Evolutionary conservation across 2,888 invertebrate genomes (phyloP).

Genomic region (Orthosia incerta): DNA sequence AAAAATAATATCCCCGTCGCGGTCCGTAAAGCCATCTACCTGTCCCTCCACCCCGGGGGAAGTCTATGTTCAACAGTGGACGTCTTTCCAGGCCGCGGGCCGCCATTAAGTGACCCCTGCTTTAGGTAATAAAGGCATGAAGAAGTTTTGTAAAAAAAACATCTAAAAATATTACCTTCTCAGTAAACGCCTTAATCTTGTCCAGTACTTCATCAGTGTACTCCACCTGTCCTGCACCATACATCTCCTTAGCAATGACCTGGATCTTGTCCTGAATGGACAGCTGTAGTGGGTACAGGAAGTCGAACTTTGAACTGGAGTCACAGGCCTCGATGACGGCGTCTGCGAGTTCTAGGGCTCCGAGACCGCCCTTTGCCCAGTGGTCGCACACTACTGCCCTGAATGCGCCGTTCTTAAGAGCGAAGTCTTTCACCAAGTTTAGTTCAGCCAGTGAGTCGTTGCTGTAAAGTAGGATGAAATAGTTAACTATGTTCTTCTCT

Average conservation of each 20-base stretch:
- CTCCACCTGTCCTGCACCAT: constrained; percentile 97
- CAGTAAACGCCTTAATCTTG: constrained; percentile 93
- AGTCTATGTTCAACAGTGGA: too few species aligned
- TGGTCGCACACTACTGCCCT: constrained; percentile 97
- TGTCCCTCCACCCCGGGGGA: too few species aligned
- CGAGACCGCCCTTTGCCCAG: constrained; percentile 97
- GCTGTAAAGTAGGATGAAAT: constrained; percentile 83
- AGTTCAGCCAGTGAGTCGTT: constrained; percentile 97
- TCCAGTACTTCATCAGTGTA: constrained; percentile 93
- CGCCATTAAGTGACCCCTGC: too few species aligned
- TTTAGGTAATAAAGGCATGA: too few species aligned
- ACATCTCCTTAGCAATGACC: constrained; percentile 97
- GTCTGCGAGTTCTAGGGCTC: constrained; percentile 96
- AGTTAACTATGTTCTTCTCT: neutral
- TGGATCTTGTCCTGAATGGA: constrained; percentile 96
- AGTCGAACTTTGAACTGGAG: constrained; percentile 91
- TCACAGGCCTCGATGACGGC: constrained; percentile 96
- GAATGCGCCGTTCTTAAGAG: constrained; percentile 95
- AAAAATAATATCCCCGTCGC: too few species aligned
- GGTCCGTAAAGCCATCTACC: too few species aligned
- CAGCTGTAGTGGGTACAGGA: constrained; percentile 93
- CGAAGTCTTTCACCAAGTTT: constrained; percentile 93
- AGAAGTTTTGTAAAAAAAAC: too few species aligned
- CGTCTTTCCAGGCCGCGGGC: too few species aligned
- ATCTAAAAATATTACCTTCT: constrained; percentile 83